Evolutionary conservation across 2,888 invertebrate species (phyloP).

Genomic region (Escarpia spicata): DNA sequence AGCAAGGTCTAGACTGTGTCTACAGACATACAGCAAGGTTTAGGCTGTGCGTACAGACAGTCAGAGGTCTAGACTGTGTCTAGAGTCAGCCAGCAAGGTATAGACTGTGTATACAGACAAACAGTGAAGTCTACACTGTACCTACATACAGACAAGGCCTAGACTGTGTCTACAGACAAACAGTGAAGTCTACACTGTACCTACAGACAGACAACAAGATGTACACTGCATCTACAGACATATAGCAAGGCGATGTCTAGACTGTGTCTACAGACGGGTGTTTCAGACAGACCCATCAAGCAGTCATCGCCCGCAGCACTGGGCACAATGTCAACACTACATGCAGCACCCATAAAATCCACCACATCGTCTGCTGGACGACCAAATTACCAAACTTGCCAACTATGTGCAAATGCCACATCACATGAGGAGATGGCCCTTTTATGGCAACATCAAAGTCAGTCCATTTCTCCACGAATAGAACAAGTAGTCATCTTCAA

Average conservation of each 20-base stretch:
- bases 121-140: no score
- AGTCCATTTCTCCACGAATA: background rate
- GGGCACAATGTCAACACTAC: background rate
- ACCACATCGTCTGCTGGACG: background rate
- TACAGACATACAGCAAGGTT: no score
- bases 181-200: no score
- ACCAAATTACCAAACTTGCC: constrained; percentile 9
- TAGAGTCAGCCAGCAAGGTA: no score
- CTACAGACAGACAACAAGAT: no score
- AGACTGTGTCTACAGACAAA: no score
- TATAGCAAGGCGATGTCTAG: background rate
- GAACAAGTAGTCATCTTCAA: background rate
- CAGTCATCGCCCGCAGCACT: background rate
- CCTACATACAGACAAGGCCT: no score
- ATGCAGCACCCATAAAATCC: background rate
- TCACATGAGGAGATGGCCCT: background rate
- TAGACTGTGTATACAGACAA: no score
- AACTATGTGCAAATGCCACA: background rate
- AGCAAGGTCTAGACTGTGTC: no score
- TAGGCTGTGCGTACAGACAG: no score
- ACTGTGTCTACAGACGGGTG: background rate
- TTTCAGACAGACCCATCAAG: background rate
- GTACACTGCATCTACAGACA: no score
- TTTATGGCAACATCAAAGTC: background rate
- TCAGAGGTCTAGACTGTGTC: no score